Evolutionary conservation across 2,888 invertebrate genomes (phyloP).

Genomic region (Chrysomela aeneicollis): DNA sequence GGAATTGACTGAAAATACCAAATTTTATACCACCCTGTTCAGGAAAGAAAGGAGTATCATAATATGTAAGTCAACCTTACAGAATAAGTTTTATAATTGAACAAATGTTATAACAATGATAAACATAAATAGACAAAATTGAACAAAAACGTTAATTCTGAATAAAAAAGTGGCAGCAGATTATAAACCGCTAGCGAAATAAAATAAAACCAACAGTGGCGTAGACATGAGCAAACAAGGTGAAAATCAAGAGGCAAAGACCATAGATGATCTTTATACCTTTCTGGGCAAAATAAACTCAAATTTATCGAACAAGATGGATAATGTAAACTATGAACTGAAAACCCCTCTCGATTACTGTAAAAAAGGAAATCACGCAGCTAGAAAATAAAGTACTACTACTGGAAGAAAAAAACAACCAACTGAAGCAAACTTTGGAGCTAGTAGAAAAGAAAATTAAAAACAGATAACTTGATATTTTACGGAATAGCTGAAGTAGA

Average conservation of each 20-base stretch:
- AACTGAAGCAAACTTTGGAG: not conserved
- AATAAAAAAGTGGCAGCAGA: no score
- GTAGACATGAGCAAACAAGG: not conserved
- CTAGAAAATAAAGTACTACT: not conserved
- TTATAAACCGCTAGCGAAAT: no score
- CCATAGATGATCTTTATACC: not conserved
- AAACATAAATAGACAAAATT: no score
- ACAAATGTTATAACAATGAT: no score
- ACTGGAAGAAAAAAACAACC: not conserved
- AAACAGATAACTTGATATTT: not conserved
- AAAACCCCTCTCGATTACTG: not conserved
- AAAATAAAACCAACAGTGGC: no score
- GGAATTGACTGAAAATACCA: no score
- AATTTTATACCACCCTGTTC: no score
- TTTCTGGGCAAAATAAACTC: not conserved
- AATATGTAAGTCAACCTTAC: no score
- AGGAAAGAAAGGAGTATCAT: no score
- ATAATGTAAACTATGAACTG: constrained; percentile 7
- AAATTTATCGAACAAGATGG: not conserved
- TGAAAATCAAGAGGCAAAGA: not conserved
- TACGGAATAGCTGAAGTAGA: not conserved
- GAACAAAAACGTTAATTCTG: no score
- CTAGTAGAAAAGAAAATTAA: not conserved
- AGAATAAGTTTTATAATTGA: no score
- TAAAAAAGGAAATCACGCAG: not conserved